Base-by-base conservation (phyloP, 1,140 invertebrate species). In the Periplaneta americana region DNA sequence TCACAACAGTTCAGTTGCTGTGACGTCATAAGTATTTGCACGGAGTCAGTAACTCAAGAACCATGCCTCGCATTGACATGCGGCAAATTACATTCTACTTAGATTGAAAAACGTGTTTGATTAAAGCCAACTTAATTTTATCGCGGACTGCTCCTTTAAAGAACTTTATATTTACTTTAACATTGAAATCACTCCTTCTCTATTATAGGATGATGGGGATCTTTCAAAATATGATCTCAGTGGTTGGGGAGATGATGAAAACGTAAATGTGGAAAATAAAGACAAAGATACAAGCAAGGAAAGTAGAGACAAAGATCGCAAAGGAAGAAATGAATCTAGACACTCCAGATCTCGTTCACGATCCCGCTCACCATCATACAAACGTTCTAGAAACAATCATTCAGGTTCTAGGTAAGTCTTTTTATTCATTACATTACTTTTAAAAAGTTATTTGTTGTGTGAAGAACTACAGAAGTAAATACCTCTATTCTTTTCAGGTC, bases 151-250 rank as follows among this genome's bases (percentile, higher is more conserved):
- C n/a, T n/a, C n/a, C n/a, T n/a, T n/a, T n/a, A n/a, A n/a, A n/a
- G n/a, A n/a, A n/a, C n/a, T n/a, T n/a, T n/a, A n/a, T n/a, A n/a
- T n/a, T n/a, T n/a, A n/a, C n/a, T n/a, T n/a, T n/a, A n/a, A n/a
- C n/a, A n/a, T n/a, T n/a, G n/a, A n/a, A n/a, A n/a, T n/a, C n/a
- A n/a, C n/a, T n/a, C n/a, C n/a, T n/a, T n/a, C n/a, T n/a, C n/a
- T n/a, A n/a, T n/a, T n/a, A 66, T 36, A 82, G 36, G 87, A 88
- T 82, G 93, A 92, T 87, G 94, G 90, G 32, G 95, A 96, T 89
- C 88, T 96, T 81, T 95, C 95, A 22, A 96, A 96, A 87, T 96
- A 96, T 86, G 94, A 96, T 88, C 88, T 96, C 37, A 94, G 91
- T 86, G 94, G 92, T 85, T 94, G 93, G 91, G 93, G 92, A 78